phyloP scores from a whole-genome alignment of 2,113 vertebrate genomes.

The Thinocorus orbignyianus region DNA sequence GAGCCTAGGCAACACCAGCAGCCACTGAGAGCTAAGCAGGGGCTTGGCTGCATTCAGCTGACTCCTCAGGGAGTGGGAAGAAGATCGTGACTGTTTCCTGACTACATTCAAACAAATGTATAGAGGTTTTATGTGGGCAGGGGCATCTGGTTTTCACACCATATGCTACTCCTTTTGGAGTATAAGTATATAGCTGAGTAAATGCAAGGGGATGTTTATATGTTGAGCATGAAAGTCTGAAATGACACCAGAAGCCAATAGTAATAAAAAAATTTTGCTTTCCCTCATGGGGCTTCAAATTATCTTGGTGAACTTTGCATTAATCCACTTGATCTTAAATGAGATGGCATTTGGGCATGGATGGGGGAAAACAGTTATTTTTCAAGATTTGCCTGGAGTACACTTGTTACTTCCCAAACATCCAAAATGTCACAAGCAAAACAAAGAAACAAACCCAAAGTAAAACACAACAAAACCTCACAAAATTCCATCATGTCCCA shows the following conservation, averaged over 20 bases:
- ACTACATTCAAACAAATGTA: slow-evolving; percentile 62
- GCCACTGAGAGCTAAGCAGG: neutral
- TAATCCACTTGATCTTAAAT: neutral
- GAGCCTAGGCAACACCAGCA: neutral
- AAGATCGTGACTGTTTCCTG: slow-evolving; percentile 68
- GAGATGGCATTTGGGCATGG: neutral
- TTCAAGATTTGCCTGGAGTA: neutral
- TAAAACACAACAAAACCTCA: neutral
- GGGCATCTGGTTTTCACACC: slow-evolving; percentile 57
- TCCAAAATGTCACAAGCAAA: neutral
- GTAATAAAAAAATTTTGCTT: slow-evolving; percentile 35
- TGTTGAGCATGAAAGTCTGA: slow-evolving; percentile 22
- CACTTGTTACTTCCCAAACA: neutral
- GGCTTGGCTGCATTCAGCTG: slow-evolving; percentile 22
- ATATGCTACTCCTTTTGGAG: slow-evolving; percentile 55
- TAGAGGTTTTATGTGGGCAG: slow-evolving; percentile 61
- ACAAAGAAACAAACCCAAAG: neutral
- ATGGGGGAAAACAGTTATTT: neutral
- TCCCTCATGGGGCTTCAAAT: neutral
- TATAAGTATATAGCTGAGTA: slow-evolving; percentile 50
- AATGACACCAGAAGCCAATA: slow-evolving; percentile 5
- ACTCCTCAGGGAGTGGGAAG: slow-evolving; percentile 56
- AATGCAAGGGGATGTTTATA: slow-evolving; percentile 49
- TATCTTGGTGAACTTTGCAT: neutral
- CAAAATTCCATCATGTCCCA: neutral